Conservation (phyloP, 2,888 invertebrate genomes). For the Dynastes hyllus region DNA sequence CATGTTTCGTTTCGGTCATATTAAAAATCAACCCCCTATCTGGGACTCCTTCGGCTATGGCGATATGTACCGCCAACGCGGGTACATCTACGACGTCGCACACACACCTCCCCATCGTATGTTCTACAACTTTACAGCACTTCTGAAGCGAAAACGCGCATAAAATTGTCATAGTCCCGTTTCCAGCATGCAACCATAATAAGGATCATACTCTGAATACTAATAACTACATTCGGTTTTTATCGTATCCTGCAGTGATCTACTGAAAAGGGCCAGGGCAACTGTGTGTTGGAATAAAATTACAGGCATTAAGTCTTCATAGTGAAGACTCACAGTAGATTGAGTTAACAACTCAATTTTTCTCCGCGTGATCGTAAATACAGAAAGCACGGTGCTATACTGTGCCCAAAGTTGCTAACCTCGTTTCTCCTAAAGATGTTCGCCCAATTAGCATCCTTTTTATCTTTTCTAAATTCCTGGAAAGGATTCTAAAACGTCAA, state of each 20-base stretch:
- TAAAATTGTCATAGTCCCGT: conserved; percentile 60
- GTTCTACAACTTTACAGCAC: conserved; percentile 62
- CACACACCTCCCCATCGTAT: conserved; percentile 38
- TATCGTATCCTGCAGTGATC: conserved; percentile 23
- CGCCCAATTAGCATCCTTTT: too few relatives aligned
- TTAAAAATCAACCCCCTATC: conserved; percentile 46
- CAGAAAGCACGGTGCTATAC: too few relatives aligned
- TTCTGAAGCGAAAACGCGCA: conserved; percentile 59
- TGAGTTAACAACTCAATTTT: too few relatives aligned
- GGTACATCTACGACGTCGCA: conserved; percentile 13
- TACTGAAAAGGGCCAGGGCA: background rate
- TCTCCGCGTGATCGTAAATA: too few relatives aligned
- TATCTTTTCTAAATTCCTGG: too few relatives aligned
- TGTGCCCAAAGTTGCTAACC: too few relatives aligned
- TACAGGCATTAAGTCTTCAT: too few relatives aligned
- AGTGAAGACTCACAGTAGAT: too few relatives aligned
- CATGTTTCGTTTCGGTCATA: conserved; percentile 45
- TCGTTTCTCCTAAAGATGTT: too few relatives aligned
- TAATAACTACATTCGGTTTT: conserved; percentile 25
- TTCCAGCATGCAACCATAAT: conserved; percentile 30
- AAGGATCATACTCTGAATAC: conserved; percentile 41
- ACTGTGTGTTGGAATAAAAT: background rate
- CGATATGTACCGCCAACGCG: conserved; percentile 17
- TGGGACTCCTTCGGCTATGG: conserved; percentile 8
- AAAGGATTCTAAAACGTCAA: too few relatives aligned